phyloP scores from a whole-genome alignment of 1,140 invertebrate genomes.

The Drosophila ambigua region DNA sequence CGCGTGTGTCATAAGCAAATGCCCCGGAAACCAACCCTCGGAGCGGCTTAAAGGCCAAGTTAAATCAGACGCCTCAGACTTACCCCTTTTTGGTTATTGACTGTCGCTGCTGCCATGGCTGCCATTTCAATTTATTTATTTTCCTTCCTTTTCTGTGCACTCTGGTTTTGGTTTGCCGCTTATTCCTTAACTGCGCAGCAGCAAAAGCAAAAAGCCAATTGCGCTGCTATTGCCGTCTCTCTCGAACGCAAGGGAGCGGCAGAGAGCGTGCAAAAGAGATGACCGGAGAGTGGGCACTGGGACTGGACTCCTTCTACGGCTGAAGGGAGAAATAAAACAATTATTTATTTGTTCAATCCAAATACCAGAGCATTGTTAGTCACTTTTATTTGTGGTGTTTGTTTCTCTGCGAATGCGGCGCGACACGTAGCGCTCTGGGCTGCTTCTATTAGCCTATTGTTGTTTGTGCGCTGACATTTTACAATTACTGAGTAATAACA shows the following conservation, averaged over 20 bases:
- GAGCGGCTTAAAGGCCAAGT: slow-evolving; percentile 66
- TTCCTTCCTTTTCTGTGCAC: slow-evolving; percentile 8
- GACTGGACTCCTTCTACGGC: slow-evolving; percentile 59
- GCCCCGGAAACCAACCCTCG: slow-evolving; percentile 60
- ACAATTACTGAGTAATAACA: slow-evolving; percentile 74
- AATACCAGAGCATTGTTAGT: slow-evolving; percentile 42
- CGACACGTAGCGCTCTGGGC: slow-evolving; percentile 18
- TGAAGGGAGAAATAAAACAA: slow-evolving; percentile 35
- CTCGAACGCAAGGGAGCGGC: not conserved
- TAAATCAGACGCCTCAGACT: slow-evolving; percentile 56
- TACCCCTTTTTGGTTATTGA: slow-evolving; percentile 66
- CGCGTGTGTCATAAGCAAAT: slow-evolving; percentile 38
- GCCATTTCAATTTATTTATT: slow-evolving; percentile 38
- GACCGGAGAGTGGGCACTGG: slow-evolving; percentile 7
- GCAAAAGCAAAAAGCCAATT: slow-evolving; percentile 61
- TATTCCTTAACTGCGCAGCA: slow-evolving; percentile 54
- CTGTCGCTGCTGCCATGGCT: slow-evolving; percentile 54
- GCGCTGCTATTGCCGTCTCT: slow-evolving; percentile 46
- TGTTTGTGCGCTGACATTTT: slow-evolving; percentile 58
- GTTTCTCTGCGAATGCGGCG: not conserved
- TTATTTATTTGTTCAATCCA: slow-evolving; percentile 29
- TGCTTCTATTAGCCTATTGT: slow-evolving; percentile 33
- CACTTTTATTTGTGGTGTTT: slow-evolving; percentile 31
- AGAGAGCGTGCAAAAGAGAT: slow-evolving; percentile 8
- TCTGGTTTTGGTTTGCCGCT: slow-evolving; percentile 8